Conservation (phyloP, 2,113 vertebrate genomes). For the Rhegmatorhina hoffmannsi region DNA sequence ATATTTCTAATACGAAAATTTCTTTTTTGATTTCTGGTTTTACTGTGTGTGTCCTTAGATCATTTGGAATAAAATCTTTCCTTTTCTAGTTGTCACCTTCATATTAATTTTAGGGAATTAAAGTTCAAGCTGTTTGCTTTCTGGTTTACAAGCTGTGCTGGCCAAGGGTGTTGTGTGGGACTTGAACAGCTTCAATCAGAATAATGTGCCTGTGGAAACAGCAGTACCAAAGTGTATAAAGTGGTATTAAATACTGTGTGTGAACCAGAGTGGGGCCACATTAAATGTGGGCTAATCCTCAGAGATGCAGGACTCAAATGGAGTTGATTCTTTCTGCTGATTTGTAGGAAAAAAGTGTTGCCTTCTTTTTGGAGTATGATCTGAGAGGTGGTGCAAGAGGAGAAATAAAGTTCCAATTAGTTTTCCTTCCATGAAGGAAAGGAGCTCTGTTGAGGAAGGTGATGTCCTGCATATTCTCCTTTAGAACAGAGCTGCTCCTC, state of each 20-base stretch:
- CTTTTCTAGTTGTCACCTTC: not conserved
- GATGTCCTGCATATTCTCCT: not conserved
- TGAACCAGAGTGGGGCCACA: not conserved
- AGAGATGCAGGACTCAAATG: not conserved
- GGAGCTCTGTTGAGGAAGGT: not conserved
- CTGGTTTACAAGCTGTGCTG: not conserved
- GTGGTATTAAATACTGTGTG: not conserved
- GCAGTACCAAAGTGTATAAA: not conserved
- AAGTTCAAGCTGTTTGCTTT: not conserved
- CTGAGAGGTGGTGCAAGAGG: not conserved
- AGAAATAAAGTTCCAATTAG: not conserved
- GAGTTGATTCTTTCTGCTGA: not conserved
- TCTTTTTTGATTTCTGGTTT: not conserved
- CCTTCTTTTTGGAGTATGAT: not conserved
- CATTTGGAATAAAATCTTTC: not conserved
- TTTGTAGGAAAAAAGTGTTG: not conserved
- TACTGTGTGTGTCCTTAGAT: not conserved
- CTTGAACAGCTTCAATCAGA: not conserved
- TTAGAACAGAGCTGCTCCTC: conserved; percentile 8
- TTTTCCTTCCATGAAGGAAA: not conserved
- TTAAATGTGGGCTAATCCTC: not conserved
- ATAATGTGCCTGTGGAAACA: not conserved
- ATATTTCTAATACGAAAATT: not conserved
- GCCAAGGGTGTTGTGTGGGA: not conserved
- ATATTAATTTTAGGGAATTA: not conserved